These are phyloP conservation scores for Enteromius treurensis DNA, from an alignment of 2,797 vertebrate genomes.

Conservation along the genomic window DNA sequence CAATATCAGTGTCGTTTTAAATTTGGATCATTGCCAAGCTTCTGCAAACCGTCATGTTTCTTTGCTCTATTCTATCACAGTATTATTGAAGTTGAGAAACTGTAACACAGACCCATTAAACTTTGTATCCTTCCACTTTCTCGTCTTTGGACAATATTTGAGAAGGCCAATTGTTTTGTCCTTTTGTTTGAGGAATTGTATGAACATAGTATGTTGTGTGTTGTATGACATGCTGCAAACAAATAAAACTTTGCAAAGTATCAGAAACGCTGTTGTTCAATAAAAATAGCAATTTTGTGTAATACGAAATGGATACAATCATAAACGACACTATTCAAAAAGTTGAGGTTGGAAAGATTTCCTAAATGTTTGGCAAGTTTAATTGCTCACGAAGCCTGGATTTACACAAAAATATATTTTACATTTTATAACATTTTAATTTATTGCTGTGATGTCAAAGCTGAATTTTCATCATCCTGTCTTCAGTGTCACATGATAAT, in stretches of 20 bases:
- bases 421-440: neutral
- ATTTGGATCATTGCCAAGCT: slow-evolving; percentile 56
- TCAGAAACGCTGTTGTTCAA: slow-evolving; percentile 6
- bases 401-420: neutral
- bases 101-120: slow-evolving; percentile 63
- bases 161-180: slow-evolving; percentile 34
- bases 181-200: slow-evolving; percentile 19
- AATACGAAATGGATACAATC: neutral
- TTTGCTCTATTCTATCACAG: slow-evolving; percentile 54
- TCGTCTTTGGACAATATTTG: neutral
- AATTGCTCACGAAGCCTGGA: neutral
- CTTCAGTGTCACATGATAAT: neutral
- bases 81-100: slow-evolving; percentile 47
- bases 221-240: slow-evolving; percentile 33
- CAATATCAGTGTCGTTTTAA: slow-evolving; percentile 53
- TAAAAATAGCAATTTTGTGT: neutral
- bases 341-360: neutral
- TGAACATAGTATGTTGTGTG: slow-evolving; percentile 30
- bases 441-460: neutral
- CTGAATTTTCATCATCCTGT: neutral
- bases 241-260: slow-evolving; percentile 45
- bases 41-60: slow-evolving; percentile 65
- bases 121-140: slow-evolving; percentile 64
- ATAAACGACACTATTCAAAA: neutral
- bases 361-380: neutral